A percentile compares a stretch with the other conserved stretches of the same genome.
Conservation (phyloP, 2,888 invertebrate genomes). For the Sialis fuliginosa region DNA sequence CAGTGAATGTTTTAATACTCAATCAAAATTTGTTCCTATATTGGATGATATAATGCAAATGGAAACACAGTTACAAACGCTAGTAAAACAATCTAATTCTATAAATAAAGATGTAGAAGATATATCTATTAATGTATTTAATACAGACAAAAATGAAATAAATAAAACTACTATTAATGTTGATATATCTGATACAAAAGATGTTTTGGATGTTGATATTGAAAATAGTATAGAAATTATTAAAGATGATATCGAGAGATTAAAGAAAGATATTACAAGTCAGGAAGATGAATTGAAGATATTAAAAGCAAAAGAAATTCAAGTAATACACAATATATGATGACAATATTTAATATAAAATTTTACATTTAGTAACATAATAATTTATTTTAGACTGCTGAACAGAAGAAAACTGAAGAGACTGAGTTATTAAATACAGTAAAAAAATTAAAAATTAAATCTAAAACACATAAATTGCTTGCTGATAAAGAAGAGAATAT, state of each 20-base stretch:
- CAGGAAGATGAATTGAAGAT: constrained; percentile 20
- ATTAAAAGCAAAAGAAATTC: constrained; percentile 11
- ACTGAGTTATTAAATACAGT: constrained; percentile 24
- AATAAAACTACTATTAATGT: constrained; percentile 3
- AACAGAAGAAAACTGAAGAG: constrained; percentile 21
- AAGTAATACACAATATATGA: constrained; percentile 1
- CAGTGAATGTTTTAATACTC: too few relatives aligned
- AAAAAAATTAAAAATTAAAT: constrained; percentile 31
- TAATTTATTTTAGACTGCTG: constrained; percentile 11
- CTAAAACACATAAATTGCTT: constrained; percentile 42
- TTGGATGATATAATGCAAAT: too few relatives aligned
- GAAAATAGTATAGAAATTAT: constrained; percentile 20
- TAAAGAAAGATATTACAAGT: constrained; percentile 17
- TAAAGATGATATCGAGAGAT: constrained; percentile 19
- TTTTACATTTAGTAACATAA: background rate
- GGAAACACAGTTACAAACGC: too few relatives aligned
- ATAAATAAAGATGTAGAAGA: background rate
- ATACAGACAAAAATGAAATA: constrained; percentile 1
- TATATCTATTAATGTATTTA: background rate
- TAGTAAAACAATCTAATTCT: too few relatives aligned
- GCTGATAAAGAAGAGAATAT: constrained; percentile 44
- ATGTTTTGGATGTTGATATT: constrained; percentile 12
- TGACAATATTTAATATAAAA: too few relatives aligned
- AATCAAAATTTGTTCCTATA: too few relatives aligned
- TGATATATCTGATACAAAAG: constrained; percentile 4